Percentiles rank a stretch among this genome's conserved stretches.
Conservation (phyloP, 37 sponge, comb jelly and placozoan species). For the Eunapius fragilis region DNA sequence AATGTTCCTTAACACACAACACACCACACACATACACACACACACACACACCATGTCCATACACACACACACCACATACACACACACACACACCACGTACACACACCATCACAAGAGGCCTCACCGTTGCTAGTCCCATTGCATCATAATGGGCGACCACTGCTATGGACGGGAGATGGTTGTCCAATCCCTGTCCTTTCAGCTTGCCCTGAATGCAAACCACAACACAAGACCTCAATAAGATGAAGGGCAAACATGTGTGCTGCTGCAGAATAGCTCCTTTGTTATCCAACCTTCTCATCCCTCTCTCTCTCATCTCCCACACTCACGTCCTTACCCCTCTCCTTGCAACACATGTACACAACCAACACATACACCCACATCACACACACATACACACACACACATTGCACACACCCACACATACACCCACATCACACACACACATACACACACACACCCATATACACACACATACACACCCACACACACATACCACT, state of each 20-base stretch:
- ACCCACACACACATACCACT: conserved; percentile 28
- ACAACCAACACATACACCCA: not conserved
- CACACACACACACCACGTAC: conserved; percentile 2
- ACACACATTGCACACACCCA: conserved; percentile 36
- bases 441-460: conserved; percentile 32
- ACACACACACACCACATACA: not conserved
- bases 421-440: conserved; percentile 34
- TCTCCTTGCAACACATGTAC: conserved; percentile 7
- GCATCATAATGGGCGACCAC: conserved; percentile 92
- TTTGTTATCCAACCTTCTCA: not conserved
- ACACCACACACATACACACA: not conserved
- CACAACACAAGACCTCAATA: conserved; percentile 13
- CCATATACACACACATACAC: conserved; percentile 36
- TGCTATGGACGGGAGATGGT: conserved; percentile 80
- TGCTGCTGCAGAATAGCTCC: no score
- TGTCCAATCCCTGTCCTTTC: conserved; percentile 61
- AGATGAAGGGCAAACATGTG: no score
- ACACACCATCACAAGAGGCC: not conserved
- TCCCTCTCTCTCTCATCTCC: conserved; percentile 39
- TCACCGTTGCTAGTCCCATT: conserved; percentile 83
- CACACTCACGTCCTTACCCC: no score
- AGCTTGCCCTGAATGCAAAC: conserved; percentile 73
- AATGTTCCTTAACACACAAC: not conserved
- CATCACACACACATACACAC: conserved; percentile 11
- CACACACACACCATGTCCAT: conserved; percentile 5